phyloP scores from a whole-genome alignment of 2,888 invertebrate species.

The Drosophila yooni region DNA sequence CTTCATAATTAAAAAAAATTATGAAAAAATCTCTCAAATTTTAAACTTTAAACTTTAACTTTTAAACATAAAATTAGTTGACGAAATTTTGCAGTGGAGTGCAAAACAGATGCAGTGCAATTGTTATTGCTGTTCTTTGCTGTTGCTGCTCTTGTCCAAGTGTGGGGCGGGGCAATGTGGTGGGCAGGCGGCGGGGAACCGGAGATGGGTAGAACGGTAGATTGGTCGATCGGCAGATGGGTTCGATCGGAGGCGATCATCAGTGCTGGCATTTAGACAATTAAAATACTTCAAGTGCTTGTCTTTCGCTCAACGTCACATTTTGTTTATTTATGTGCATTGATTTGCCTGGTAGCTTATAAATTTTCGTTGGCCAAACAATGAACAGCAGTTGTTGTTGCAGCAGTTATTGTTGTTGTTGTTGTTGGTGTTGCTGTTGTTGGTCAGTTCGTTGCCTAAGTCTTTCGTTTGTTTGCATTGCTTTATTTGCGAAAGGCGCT shows the following conservation, averaged over 20 bases:
- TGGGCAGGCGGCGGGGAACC: not conserved
- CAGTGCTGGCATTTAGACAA: slow-evolving; percentile 79
- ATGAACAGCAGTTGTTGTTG: slow-evolving; percentile 49
- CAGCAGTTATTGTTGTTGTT: slow-evolving; percentile 17
- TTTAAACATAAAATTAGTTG: not conserved
- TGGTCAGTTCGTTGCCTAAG: slow-evolving; percentile 67
- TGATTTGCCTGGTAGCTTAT: slow-evolving; percentile 77
- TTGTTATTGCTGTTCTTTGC: slow-evolving; percentile 38
- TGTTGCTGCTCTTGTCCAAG: slow-evolving; percentile 43
- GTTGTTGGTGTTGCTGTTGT: slow-evolving; percentile 17
- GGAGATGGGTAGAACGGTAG: slow-evolving; percentile 20
- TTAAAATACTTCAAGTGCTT: slow-evolving; percentile 82
- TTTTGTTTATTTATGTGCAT: slow-evolving; percentile 79
- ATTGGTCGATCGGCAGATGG: slow-evolving; percentile 27
- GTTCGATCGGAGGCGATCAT: slow-evolving; percentile 60
- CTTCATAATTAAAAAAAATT: not conserved
- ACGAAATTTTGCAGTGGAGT: slow-evolving; percentile 43
- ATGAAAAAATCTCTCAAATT: no score
- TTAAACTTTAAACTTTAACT: no score
- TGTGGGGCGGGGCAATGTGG: slow-evolving; percentile 10
- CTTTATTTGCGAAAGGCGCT: slow-evolving; percentile 59
- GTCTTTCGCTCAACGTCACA: slow-evolving; percentile 77
- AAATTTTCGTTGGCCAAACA: slow-evolving; percentile 71
- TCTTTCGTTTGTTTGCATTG: slow-evolving; percentile 72
- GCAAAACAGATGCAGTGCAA: slow-evolving; percentile 45